These are phyloP conservation scores for Drosophila biarmipes DNA, from an alignment of 1,140 invertebrate genomes.

Conservation along the genomic window DNA sequence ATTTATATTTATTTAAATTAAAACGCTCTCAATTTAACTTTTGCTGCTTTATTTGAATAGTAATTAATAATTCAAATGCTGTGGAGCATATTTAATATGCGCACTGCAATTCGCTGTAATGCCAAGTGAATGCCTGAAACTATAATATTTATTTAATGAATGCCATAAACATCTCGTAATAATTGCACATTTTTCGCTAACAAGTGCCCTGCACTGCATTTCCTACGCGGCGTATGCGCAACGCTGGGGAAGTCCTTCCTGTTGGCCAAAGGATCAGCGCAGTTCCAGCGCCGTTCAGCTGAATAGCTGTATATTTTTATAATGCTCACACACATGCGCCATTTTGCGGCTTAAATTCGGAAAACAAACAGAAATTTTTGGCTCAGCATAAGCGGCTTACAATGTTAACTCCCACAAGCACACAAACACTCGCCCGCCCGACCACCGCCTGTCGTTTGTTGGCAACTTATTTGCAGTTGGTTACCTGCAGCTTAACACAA, in stretches of 20 bases:
- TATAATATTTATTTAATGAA: constrained; percentile 81
- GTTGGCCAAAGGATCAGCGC: constrained; percentile 38
- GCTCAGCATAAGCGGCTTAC: constrained; percentile 76
- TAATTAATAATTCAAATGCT: constrained; percentile 79
- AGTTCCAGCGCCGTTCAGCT: constrained; percentile 27
- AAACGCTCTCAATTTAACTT: constrained; percentile 80
- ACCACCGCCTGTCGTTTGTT: constrained; percentile 37
- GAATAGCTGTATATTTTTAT: constrained; percentile 59
- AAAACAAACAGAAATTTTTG: constrained; percentile 74
- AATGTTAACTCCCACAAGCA: constrained; percentile 64
- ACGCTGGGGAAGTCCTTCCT: constrained; percentile 1
- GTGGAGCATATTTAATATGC: constrained; percentile 70
- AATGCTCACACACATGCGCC: constrained; percentile 66
- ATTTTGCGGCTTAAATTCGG: constrained; percentile 78
- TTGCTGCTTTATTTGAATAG: constrained; percentile 75
- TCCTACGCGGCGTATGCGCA: constrained; percentile 27
- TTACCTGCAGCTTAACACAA: constrained; percentile 76
- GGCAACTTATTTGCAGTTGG: constrained; percentile 74
- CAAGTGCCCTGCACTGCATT: constrained; percentile 18
- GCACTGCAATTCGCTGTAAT: constrained; percentile 47
- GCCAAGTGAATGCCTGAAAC: constrained; percentile 64
- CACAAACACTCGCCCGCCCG: not conserved
- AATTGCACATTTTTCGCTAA: constrained; percentile 51
- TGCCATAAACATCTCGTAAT: constrained; percentile 61
- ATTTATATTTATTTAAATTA: constrained; percentile 77